Conservation (phyloP, 2,797 vertebrate genomes). For the Alcedo quadribrachys region DNA sequence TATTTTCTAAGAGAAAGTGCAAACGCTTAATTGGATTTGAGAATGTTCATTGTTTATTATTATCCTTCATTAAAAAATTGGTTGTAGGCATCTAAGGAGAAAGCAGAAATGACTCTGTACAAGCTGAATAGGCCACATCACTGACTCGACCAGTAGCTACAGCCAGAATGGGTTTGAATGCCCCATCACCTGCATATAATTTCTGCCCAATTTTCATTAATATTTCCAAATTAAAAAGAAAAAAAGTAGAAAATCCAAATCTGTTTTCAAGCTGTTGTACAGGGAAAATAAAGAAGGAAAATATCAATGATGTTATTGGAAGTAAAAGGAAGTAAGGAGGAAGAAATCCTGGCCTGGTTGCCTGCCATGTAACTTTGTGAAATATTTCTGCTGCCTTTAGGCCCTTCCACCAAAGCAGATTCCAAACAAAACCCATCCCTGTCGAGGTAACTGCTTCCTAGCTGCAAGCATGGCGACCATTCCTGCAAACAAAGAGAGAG, state of each 20-base stretch:
- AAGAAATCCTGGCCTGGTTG: not conserved
- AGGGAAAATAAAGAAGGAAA: not conserved
- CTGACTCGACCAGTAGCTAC: not conserved
- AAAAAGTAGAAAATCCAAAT: not conserved
- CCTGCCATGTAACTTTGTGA: not conserved
- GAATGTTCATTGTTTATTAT: not conserved
- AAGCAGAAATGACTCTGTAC: not conserved
- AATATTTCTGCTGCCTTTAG: not conserved
- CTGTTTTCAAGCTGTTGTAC: not conserved
- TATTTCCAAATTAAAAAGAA: not conserved
- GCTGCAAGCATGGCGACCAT: slow-evolving; percentile 58
- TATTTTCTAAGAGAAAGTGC: not conserved
- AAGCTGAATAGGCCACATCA: not conserved
- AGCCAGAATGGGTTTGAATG: not conserved
- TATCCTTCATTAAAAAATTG: not conserved
- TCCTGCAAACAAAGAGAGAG: slow-evolving; percentile 74
- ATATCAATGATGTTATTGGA: not conserved
- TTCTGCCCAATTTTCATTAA: not conserved
- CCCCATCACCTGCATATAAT: not conserved
- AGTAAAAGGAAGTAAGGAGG: not conserved
- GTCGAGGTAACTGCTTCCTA: slow-evolving; percentile 65
- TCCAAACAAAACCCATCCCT: slow-evolving; percentile 65
- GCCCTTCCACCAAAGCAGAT: not conserved
- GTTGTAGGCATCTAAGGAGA: not conserved
- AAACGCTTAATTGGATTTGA: not conserved